These are phyloP conservation scores for Drosophila setosimentum DNA, from an alignment of 2,888 invertebrate genomes.

Conservation along the genomic window DNA sequence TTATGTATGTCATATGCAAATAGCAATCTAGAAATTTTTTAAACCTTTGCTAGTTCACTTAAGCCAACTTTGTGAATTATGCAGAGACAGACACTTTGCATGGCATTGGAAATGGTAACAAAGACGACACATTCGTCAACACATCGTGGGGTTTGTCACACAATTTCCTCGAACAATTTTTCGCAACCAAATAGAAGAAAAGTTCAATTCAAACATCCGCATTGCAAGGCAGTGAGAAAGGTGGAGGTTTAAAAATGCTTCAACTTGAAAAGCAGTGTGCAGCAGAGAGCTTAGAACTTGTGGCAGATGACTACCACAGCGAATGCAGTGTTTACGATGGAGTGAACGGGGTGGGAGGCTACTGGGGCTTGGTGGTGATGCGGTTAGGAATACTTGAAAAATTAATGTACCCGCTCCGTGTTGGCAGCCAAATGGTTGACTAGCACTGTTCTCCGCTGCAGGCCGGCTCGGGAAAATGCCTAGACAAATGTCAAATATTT, in stretches of 20 bases:
- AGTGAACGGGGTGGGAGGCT: constrained; percentile 2
- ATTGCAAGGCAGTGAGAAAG: constrained; percentile 14
- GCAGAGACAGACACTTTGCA: constrained; percentile 16
- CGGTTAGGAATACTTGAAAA: constrained; percentile 68
- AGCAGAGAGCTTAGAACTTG: constrained; percentile 39
- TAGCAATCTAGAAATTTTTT: neutral
- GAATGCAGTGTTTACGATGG: constrained; percentile 22
- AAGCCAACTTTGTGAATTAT: constrained; percentile 27
- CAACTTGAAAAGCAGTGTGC: constrained; percentile 25
- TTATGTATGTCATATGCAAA: neutral
- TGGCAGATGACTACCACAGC: constrained; percentile 38
- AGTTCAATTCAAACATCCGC: constrained; percentile 70
- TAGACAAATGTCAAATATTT: constrained; percentile 82
- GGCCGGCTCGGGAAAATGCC: constrained; percentile 68
- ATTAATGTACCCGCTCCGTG: constrained; percentile 76
- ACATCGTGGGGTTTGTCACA: constrained; percentile 49
- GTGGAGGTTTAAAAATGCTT: constrained; percentile 44
- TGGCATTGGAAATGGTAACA: constrained; percentile 22
- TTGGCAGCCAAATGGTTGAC: constrained; percentile 66
- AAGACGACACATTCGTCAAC: constrained; percentile 61
- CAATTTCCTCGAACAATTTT: constrained; percentile 52
- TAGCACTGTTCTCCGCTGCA: constrained; percentile 32
- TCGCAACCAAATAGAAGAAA: constrained; percentile 63
- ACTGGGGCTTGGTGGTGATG: neutral
- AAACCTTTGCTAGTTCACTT: constrained; percentile 20